Evolutionary conservation across 1,140 invertebrate genomes (phyloP).

Genomic region (Diorhabda carinulata): DNA sequence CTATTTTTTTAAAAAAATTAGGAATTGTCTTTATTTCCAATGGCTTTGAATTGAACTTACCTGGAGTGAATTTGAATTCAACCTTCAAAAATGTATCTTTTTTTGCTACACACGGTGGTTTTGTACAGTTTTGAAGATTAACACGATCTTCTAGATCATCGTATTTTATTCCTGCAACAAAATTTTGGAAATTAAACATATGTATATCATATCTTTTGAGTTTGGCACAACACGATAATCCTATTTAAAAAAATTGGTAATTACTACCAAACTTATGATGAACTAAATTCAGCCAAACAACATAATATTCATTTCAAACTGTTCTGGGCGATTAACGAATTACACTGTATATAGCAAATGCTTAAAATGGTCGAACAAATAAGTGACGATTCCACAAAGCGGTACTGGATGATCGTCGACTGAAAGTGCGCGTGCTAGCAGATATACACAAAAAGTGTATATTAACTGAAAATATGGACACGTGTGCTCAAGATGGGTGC

Average conservation of each 20-base stretch:
- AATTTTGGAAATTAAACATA: not conserved
- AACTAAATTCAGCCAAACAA: not conserved
- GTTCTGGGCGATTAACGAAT: too few species aligned
- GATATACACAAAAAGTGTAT: too few species aligned
- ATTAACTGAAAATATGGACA: too few species aligned
- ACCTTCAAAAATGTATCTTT: conserved; percentile 56
- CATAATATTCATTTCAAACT: not conserved
- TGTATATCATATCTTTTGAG: not conserved
- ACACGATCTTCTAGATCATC: conserved; percentile 45
- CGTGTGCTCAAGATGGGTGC: too few species aligned
- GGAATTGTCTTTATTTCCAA: not conserved
- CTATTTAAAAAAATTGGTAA: not conserved
- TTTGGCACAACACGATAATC: not conserved
- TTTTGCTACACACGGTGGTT: conserved; percentile 60
- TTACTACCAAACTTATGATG: not conserved
- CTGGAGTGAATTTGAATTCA: conserved; percentile 56
- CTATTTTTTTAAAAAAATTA: conserved; percentile 10
- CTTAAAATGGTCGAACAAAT: too few species aligned
- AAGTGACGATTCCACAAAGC: too few species aligned
- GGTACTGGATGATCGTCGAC: too few species aligned
- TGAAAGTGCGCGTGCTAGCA: too few species aligned
- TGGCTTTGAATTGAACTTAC: conserved; percentile 40
- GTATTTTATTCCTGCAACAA: conserved; percentile 29
- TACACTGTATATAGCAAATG: too few species aligned
- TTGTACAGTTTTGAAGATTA: conserved; percentile 57